Percentiles rank a stretch among this genome's conserved stretches.
Evolutionary conservation across 1,140 invertebrate species (phyloP).

Genomic region (Pogonognathellus flavescens): DNA sequence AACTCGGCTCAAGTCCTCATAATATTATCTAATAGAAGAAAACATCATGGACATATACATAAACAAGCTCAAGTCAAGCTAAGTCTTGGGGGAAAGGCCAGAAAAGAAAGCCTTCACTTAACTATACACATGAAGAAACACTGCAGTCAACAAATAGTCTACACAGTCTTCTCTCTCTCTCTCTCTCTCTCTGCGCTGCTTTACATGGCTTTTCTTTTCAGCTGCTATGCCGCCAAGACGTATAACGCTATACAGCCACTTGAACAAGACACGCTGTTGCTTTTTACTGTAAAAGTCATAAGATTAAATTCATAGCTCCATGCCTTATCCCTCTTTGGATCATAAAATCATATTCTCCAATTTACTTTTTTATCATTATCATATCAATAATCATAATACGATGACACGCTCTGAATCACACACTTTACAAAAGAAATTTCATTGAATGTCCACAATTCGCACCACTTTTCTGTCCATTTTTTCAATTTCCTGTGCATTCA

Average conservation of each 20-base stretch:
- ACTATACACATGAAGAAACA: slow-evolving; percentile 1
- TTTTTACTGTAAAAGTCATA: slow-evolving; percentile 41
- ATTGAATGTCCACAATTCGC: neutral
- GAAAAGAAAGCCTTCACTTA: slow-evolving; percentile 32
- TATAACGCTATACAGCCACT: neutral
- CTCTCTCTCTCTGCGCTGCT: neutral
- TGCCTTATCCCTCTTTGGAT: slow-evolving; percentile 6
- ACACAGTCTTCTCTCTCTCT: neutral
- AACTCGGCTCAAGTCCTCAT: neutral
- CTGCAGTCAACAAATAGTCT: slow-evolving; percentile 14
- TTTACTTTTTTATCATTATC: neutral
- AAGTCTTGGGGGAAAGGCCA: slow-evolving; percentile 22
- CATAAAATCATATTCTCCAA: slow-evolving; percentile 45
- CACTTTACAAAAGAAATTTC: no score
- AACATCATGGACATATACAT: slow-evolving; percentile 12
- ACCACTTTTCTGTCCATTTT: neutral
- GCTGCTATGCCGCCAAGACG: neutral
- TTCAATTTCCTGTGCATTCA: neutral
- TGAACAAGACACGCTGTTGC: slow-evolving; percentile 33
- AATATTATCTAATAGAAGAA: slow-evolving; percentile 15
- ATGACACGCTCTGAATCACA: no score
- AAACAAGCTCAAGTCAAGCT: neutral
- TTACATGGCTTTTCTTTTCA: neutral
- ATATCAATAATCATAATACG: neutral
- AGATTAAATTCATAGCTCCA: slow-evolving; percentile 29